These are phyloP conservation scores for Pan troglodytes DNA, from an alignment of 2,113 vertebrate species.

Conservation along the genomic window NHGRI_mPanTro3-v2.1_pri NC_072407.2:60290001-60290500, in stretches of 20 bases:
- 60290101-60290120: not conserved
- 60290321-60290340: not conserved
- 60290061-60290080: not conserved
- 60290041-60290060: not conserved
- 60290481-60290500: not conserved
- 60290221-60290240: not conserved
- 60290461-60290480: not conserved
- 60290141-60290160: not conserved
- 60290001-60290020: not conserved
- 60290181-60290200: not conserved
- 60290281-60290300: not conserved
- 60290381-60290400: fast-evolving
- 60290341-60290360: not conserved
- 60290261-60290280: not conserved
- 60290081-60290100: not conserved
- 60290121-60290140: not conserved
- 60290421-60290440: not conserved
- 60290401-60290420: not conserved
- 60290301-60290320: conserved; percentile 19
- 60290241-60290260: not conserved
- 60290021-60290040: not conserved
- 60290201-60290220: too few relatives aligned
- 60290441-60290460: not conserved
- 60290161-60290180: not conserved
- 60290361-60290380: not conserved